phyloP scores from a whole-genome alignment of 1,140 invertebrate species.

The Ectropis grisescens region DNA sequence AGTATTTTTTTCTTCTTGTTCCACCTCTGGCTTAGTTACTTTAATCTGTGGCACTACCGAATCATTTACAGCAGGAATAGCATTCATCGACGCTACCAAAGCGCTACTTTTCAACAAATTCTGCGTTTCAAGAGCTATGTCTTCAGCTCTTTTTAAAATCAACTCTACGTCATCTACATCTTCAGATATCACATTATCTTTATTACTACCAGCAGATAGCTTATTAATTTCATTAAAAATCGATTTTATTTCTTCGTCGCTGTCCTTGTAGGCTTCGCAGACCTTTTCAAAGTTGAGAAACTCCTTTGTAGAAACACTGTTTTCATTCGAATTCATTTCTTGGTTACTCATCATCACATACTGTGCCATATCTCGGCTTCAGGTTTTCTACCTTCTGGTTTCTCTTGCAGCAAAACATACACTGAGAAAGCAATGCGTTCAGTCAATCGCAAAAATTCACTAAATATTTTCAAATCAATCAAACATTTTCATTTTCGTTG shows the following conservation, averaged over 20 bases:
- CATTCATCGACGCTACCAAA: slow-evolving; percentile 13
- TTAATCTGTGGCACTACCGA: slow-evolving; percentile 38
- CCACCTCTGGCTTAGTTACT: slow-evolving; percentile 40
- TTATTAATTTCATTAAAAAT: slow-evolving; percentile 59
- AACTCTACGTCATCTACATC: slow-evolving; percentile 54
- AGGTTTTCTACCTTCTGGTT: too few relatives aligned
- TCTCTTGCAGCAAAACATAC: background rate
- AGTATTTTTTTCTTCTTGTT: slow-evolving; percentile 11
- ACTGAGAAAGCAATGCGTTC: background rate
- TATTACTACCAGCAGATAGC: slow-evolving; percentile 30
- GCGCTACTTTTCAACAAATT: slow-evolving; percentile 45
- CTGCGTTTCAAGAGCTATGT: slow-evolving; percentile 49
- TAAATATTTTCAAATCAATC: background rate
- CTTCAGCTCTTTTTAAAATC: slow-evolving; percentile 56
- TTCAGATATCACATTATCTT: slow-evolving; percentile 28
- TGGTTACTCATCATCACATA: slow-evolving; percentile 6
- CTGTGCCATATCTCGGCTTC: slow-evolving; percentile 19
- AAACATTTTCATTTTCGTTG: slow-evolving; percentile 23
- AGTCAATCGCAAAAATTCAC: too few relatives aligned
- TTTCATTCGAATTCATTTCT: slow-evolving; percentile 36
- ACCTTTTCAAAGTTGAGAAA: slow-evolving; percentile 52
- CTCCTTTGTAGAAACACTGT: slow-evolving; percentile 47
- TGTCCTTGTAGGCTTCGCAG: slow-evolving; percentile 49
- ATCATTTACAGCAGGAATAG: slow-evolving; percentile 9
- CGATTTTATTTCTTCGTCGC: slow-evolving; percentile 57